Evolutionary conservation across 2,888 invertebrate species (phyloP), one percentile per base, ranked within the genome.

Genomic region (Scrobipalpa atriplicella): DNA sequence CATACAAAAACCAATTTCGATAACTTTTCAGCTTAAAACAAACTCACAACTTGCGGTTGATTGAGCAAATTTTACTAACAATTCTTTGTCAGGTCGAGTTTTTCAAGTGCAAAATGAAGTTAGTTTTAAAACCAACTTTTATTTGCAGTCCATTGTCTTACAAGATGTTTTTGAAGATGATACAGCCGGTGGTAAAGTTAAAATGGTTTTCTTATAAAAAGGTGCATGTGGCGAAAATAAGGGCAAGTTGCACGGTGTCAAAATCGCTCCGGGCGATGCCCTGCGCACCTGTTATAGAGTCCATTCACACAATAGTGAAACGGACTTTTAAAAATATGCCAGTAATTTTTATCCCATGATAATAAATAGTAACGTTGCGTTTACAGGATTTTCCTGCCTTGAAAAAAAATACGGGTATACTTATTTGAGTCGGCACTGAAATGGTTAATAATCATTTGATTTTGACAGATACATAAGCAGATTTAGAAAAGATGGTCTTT

Each of bases 241-340:
- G 65, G 67, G 67, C 68, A 67, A 66, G 65, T 70, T 68, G 68
- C 60, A 66, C 62, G 68, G 71, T 71, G 71, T 71, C 68, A 71
- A 71, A 71, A 71, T 67, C 60, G 70, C 71, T 56, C 63, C 56
- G 43, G 65, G 70, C 68, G 62, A 65, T 58, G 66, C 39, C 61
- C 68, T 21, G 38, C 61, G 68, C 70, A 70, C 70, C 70, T 70
- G 70, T 70, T 70, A 51, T n/a, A n/a, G 29, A 64, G 41, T 16
- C 21, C 47, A n/a, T 13, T 2, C 18, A 41, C 68, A 62, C 60
- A 19, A 9, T 64, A 64, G 64, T 8, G 0, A 41, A 64, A 16
- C 54, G 64, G 67, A 64, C 67, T 21, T 41, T 65, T 38, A 16
- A 11, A 29, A 11, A 43, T 13, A 29, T 29, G 29, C 7, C 47